These are phyloP conservation scores for Coreoperca whiteheadi DNA, from an alignment of 2,113 vertebrate genomes.

Conservation along the genomic window DNA sequence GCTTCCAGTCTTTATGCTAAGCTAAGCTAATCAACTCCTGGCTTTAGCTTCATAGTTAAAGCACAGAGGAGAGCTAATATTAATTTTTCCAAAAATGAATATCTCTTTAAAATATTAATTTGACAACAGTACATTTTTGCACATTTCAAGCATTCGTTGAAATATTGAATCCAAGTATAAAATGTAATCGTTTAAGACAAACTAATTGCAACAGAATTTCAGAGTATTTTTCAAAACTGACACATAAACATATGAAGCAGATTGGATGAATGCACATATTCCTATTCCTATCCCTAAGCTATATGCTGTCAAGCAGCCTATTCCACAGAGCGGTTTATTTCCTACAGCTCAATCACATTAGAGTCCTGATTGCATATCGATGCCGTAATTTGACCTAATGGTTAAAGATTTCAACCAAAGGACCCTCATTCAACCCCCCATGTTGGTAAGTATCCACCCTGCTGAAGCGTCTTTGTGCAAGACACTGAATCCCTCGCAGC, in stretches of 20 bases:
- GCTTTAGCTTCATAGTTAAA: not conserved
- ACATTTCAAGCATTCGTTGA: not conserved
- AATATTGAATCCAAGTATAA: not conserved
- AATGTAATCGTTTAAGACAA: not conserved
- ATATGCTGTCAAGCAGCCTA: not conserved
- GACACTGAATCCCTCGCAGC: conserved; percentile 17
- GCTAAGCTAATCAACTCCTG: not conserved
- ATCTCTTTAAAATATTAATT: not conserved
- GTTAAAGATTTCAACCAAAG: conserved; percentile 53
- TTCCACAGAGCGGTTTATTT: conserved; percentile 3
- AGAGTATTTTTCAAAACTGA: not conserved
- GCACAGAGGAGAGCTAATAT: not conserved
- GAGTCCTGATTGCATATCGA: conserved; percentile 35
- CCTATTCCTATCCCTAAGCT: not conserved
- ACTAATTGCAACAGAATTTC: not conserved
- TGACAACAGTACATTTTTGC: not conserved
- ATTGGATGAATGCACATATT: conserved; percentile 15
- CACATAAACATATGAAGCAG: not conserved
- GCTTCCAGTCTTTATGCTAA: not conserved
- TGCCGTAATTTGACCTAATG: conserved; percentile 45
- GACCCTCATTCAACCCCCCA: conserved; percentile 12
- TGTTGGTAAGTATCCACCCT: conserved; percentile 53
- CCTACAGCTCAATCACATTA: not conserved
- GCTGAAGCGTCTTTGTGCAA: conserved; percentile 47
- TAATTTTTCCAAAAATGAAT: not conserved